phyloP scores from a whole-genome alignment of 2,888 invertebrate species.

The Physocephala rufipes region DNA sequence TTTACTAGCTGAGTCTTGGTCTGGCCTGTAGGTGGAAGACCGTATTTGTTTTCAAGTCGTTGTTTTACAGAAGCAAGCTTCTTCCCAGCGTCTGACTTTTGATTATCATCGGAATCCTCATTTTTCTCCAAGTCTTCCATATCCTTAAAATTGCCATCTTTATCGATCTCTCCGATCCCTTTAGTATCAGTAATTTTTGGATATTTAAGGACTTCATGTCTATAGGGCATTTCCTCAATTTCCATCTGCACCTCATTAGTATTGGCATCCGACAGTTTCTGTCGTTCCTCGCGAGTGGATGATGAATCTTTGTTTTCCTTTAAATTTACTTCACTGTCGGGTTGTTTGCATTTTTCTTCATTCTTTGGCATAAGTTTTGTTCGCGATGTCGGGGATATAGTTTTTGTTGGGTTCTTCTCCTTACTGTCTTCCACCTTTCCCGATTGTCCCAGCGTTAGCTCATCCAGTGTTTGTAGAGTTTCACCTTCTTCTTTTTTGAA shows the following conservation, averaged over 20 bases:
- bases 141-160: neutral
- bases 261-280: slow-evolving; percentile 53
- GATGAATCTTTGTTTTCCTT: slow-evolving; percentile 3
- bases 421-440: slow-evolving; percentile 37
- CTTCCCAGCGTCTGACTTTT: neutral
- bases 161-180: neutral
- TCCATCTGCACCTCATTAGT: slow-evolving; percentile 60
- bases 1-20: no score
- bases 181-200: neutral
- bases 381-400: slow-evolving; percentile 38
- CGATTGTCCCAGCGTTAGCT: slow-evolving; percentile 16
- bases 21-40: slow-evolving; percentile 38
- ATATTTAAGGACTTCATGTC: slow-evolving; percentile 17
- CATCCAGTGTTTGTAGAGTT: neutral
- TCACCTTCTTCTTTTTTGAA: neutral
- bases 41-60: slow-evolving; percentile 48
- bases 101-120: neutral
- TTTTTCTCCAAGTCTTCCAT: neutral
- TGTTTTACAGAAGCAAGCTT: slow-evolving; percentile 40
- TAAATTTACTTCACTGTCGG: slow-evolving; percentile 15
- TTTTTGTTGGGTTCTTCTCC: slow-evolving; percentile 38
- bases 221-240: slow-evolving; percentile 52
- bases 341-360: slow-evolving; percentile 39
- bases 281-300: slow-evolving; percentile 28
- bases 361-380: slow-evolving; percentile 27